A percentile compares a stretch with the other conserved stretches of the same genome.
These are phyloP conservation scores for Thamnophis sirtalis DNA, from an alignment of 2,113 vertebrate species.

Conservation along the genomic window DNA sequence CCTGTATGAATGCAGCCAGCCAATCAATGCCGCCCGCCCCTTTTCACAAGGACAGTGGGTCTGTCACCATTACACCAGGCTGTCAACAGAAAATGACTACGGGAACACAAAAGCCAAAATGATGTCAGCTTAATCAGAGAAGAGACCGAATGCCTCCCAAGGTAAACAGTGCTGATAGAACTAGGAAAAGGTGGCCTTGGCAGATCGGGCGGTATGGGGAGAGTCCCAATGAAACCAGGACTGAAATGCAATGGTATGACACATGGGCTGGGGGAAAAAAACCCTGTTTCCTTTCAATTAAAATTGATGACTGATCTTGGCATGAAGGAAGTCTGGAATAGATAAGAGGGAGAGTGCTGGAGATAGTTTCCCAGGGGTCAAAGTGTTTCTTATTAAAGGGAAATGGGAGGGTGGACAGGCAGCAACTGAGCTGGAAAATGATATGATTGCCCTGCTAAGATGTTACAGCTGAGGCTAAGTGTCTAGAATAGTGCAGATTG, in stretches of 20 bases:
- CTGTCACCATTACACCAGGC: constrained; percentile 64
- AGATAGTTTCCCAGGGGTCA: constrained; percentile 54
- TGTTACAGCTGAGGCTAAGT: constrained; percentile 46
- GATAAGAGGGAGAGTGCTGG: constrained; percentile 54
- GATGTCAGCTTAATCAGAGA: constrained; percentile 77
- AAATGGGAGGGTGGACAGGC: not conserved
- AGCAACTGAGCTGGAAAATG: constrained; percentile 10
- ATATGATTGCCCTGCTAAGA: constrained; percentile 33
- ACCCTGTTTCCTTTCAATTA: constrained; percentile 67
- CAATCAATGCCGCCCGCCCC: constrained; percentile 74
- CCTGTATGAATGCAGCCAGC: constrained; percentile 72
- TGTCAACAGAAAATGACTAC: constrained; percentile 78
- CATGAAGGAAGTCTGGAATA: constrained; percentile 47
- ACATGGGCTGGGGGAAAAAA: constrained; percentile 46
- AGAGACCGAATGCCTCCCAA: constrained; percentile 42
- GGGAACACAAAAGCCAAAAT: constrained; percentile 71
- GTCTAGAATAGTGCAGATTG: not conserved
- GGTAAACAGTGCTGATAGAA: constrained; percentile 66
- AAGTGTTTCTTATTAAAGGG: constrained; percentile 49
- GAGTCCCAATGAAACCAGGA: constrained; percentile 62
- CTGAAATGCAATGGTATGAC: constrained; percentile 65
- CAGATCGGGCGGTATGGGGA: constrained; percentile 70
- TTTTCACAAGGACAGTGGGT: constrained; percentile 76
- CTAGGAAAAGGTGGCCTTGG: constrained; percentile 43
- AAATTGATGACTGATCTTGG: constrained; percentile 62